These are phyloP conservation scores for Linepithema humile DNA, from an alignment of 1,140 invertebrate genomes.

Conservation along the genomic window DNA sequence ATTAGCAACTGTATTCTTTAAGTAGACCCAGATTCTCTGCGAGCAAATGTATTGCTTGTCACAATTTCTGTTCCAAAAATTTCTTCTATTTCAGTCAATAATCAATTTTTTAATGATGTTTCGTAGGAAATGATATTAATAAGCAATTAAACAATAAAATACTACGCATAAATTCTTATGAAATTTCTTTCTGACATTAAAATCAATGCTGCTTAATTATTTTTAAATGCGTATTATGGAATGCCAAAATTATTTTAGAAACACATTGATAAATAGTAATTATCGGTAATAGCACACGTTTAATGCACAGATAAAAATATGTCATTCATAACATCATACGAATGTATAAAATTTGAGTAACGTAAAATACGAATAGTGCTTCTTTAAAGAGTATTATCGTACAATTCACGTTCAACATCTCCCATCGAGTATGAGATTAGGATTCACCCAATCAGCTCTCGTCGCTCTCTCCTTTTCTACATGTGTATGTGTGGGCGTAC, in stretches of 20 bases:
- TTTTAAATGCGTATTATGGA: background rate
- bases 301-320: too few relatives aligned
- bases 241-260: background rate
- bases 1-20: slow-evolving; percentile 1
- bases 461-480: too few relatives aligned
- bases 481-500: too few relatives aligned
- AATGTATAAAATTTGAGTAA: too few relatives aligned
- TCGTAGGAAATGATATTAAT: background rate
- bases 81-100: background rate
- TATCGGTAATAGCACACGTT: background rate
- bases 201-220: background rate
- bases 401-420: too few relatives aligned
- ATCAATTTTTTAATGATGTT: background rate
- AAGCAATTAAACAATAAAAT: background rate
- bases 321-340: too few relatives aligned
- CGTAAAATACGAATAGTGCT: too few relatives aligned
- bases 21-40: background rate
- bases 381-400: too few relatives aligned
- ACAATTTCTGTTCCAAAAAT: background rate
- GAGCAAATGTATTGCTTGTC: background rate
- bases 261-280: background rate
- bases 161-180: background rate
- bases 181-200: background rate
- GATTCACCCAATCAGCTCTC: too few relatives aligned
- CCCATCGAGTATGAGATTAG: background rate